These are phyloP conservation scores for Apodemus speciosus DNA, from an alignment of 2,113 vertebrate genomes.

Conservation along the genomic window DNA sequence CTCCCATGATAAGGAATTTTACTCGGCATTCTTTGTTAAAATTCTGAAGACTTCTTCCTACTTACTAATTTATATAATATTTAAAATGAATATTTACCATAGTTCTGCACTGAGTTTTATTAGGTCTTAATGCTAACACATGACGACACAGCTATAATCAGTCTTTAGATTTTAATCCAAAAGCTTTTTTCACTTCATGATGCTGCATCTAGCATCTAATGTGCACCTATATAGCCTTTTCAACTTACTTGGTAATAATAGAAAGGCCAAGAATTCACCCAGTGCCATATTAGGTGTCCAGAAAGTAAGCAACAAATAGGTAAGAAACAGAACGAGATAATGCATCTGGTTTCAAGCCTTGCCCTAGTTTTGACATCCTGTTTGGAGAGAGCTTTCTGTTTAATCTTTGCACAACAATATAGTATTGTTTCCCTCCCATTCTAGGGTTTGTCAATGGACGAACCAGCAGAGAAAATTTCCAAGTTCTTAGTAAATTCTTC, in stretches of 20 bases:
- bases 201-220: not conserved
- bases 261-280: not conserved
- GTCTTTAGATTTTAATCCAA: not conserved
- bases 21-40: conserved; percentile 19
- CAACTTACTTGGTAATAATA: not conserved
- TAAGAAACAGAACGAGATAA: not conserved
- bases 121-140: not conserved
- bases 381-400: not conserved
- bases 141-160: not conserved
- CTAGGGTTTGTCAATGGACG: not conserved
- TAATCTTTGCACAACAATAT: not conserved
- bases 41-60: not conserved
- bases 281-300: not conserved
- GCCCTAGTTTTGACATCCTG: not conserved
- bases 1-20: not conserved
- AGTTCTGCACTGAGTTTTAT: not conserved
- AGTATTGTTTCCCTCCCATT: not conserved
- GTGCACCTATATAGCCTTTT: not conserved
- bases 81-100: not conserved
- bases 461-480: not conserved
- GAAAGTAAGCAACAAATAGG: not conserved
- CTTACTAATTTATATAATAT: not conserved
- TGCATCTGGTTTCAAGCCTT: not conserved
- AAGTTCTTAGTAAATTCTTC: not conserved
- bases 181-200: not conserved